A percentile compares a stretch with the other conserved stretches of the same genome.
These are phyloP conservation scores for Phytoseiulus persimilis DNA, from an alignment of 2,888 invertebrate species.

Conservation along the genomic window DNA sequence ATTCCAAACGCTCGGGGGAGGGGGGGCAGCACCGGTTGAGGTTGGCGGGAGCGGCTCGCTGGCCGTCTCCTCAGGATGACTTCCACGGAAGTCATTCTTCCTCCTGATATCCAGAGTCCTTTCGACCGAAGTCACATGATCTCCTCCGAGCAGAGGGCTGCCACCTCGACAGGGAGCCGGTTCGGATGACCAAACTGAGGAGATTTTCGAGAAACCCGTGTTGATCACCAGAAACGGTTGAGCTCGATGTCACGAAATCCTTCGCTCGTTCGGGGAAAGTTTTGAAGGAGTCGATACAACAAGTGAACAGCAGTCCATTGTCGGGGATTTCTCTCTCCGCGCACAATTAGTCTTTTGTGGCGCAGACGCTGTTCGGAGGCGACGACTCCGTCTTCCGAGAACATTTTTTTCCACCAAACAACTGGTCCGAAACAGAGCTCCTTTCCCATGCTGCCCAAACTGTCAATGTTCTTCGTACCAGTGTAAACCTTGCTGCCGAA, in stretches of 20 bases:
- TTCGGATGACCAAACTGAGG: too few relatives aligned
- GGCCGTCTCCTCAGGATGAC: neutral
- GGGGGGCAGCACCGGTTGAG: neutral
- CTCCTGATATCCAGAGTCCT: too few relatives aligned
- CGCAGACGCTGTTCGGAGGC: neutral
- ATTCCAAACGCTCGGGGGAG: neutral
- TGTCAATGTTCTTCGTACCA: neutral
- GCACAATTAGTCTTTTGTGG: neutral
- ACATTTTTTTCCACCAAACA: neutral
- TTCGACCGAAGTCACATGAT: too few relatives aligned
- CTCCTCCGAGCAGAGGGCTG: too few relatives aligned
- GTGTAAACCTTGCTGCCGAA: neutral
- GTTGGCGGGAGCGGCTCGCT: neutral
- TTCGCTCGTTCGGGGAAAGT: neutral
- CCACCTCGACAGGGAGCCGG: too few relatives aligned
- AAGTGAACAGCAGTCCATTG: neutral
- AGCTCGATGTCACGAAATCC: neutral
- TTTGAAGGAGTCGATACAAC: neutral
- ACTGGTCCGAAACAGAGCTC: neutral
- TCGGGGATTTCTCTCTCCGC: neutral
- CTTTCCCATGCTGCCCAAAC: neutral
- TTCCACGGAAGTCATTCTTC: neutral
- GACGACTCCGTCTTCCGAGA: neutral
- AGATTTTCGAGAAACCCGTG: too few relatives aligned
- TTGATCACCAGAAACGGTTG: neutral